These are phyloP conservation scores for Ceyx cyanopectus DNA, from an alignment of 2,113 vertebrate species.

Conservation along the genomic window DNA sequence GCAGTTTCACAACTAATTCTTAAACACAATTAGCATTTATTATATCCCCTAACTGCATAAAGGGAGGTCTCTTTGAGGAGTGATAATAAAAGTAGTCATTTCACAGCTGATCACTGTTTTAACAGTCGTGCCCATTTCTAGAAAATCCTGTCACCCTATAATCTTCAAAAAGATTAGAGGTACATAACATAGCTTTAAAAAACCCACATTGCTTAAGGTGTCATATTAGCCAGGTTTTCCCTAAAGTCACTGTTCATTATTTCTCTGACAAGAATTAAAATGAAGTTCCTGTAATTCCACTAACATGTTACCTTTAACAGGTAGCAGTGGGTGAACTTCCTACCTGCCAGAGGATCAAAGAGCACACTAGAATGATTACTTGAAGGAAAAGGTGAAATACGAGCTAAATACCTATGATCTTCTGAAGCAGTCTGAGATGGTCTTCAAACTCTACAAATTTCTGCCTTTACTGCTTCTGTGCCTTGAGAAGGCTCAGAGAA, in stretches of 20 bases:
- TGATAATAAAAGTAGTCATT: slow-evolving; percentile 73
- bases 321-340: background rate
- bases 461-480: background rate
- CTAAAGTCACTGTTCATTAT: slow-evolving; percentile 41
- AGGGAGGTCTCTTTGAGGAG: slow-evolving; percentile 72
- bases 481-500: background rate
- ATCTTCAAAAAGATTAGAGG: slow-evolving; percentile 63
- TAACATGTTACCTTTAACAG: slow-evolving; percentile 14
- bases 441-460: background rate
- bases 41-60: slow-evolving; percentile 65
- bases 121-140: slow-evolving; percentile 60
- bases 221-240: slow-evolving; percentile 57
- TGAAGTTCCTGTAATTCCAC: slow-evolving; percentile 40
- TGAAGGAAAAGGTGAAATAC: background rate
- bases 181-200: slow-evolving; percentile 32
- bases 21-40: slow-evolving; percentile 68
- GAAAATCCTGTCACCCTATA: slow-evolving; percentile 44
- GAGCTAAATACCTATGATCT: background rate
- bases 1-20: slow-evolving; percentile 69
- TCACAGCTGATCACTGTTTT: slow-evolving; percentile 66
- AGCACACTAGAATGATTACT: background rate
- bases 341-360: background rate
- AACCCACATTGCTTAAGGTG: slow-evolving; percentile 46
- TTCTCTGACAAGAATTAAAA: slow-evolving; percentile 15
- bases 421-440: background rate